Evolutionary conservation across 2,797 vertebrate genomes (phyloP).

Genomic region (Chanos chanos): DNA sequence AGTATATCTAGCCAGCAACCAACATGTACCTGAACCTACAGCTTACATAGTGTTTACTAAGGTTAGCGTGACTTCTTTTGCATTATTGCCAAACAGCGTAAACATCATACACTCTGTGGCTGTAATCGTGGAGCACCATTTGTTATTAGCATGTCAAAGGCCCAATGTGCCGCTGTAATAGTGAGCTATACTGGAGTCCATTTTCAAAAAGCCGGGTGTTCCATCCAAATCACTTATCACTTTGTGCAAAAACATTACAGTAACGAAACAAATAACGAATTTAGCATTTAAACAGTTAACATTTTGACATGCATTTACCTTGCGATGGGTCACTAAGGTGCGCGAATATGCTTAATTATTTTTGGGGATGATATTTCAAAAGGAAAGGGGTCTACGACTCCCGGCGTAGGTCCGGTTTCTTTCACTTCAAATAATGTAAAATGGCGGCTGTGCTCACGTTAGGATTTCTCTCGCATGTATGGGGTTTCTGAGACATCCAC

Average conservation of each 20-base stretch:
- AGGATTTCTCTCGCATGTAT: constrained; percentile 62
- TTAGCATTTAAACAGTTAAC: fast-evolving
- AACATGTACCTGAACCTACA: no score
- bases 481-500: constrained; percentile 68
- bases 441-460: constrained; percentile 83
- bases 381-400: constrained; percentile 40
- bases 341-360: constrained; percentile 47
- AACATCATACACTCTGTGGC: no score
- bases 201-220: constrained; percentile 77
- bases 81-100: no score
- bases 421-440: constrained; percentile 80
- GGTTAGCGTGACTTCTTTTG: no score
- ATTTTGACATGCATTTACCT: constrained; percentile 51
- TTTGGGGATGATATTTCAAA: constrained; percentile 28
- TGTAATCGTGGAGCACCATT: no score
- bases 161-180: constrained; percentile 15
- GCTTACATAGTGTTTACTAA: no score
- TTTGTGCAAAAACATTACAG: constrained; percentile 15
- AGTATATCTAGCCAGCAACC: no score
- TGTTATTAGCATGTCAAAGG: not conserved
- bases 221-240: constrained; percentile 17
- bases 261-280: not conserved
- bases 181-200: constrained; percentile 49
- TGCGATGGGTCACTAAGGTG: constrained; percentile 35
- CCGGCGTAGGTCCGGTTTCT: constrained; percentile 59